Conservation (phyloP, 1,140 invertebrate species). For the Globodera ellingtonae region DNA sequence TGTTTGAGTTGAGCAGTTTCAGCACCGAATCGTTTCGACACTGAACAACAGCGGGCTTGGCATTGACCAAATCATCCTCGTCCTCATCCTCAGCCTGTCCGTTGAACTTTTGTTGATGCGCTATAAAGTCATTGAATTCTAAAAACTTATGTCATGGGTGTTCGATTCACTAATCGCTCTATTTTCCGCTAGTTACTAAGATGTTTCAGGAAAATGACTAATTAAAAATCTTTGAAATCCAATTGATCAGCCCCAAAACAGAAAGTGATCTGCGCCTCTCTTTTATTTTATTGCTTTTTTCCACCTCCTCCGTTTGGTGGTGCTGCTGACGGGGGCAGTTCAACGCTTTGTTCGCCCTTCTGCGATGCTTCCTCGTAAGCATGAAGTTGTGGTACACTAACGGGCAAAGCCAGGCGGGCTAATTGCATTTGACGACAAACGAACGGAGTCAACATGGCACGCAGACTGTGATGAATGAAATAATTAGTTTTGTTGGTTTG, state of each 20-base stretch:
- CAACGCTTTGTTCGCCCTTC: background rate
- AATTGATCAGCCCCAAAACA: background rate
- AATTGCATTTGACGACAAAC: slow-evolving; percentile 77
- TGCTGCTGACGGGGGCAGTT: background rate
- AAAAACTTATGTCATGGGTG: background rate
- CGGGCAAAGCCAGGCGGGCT: slow-evolving; percentile 66
- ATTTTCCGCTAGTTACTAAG: too few species aligned
- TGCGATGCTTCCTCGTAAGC: background rate
- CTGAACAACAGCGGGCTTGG: slow-evolving; percentile 13
- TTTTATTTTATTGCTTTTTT: background rate
- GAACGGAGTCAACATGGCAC: slow-evolving; percentile 85
- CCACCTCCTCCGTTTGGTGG: background rate
- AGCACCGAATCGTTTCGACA: slow-evolving; percentile 71
- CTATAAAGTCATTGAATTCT: background rate
- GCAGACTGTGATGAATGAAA: slow-evolving; percentile 67
- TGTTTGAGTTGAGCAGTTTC: slow-evolving; percentile 92
- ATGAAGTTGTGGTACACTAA: background rate
- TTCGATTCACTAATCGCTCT: background rate
- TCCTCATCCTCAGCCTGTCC: background rate
- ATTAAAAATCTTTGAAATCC: too few species aligned
- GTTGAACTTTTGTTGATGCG: slow-evolving; percentile 70
- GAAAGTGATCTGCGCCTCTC: too few species aligned
- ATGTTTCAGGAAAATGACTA: too few species aligned
- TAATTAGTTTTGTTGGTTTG: background rate
- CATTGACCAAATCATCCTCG: slow-evolving; percentile 9